phyloP scores from a whole-genome alignment of 2,113 vertebrate genomes.

The Zosterops lateralis region DNA sequence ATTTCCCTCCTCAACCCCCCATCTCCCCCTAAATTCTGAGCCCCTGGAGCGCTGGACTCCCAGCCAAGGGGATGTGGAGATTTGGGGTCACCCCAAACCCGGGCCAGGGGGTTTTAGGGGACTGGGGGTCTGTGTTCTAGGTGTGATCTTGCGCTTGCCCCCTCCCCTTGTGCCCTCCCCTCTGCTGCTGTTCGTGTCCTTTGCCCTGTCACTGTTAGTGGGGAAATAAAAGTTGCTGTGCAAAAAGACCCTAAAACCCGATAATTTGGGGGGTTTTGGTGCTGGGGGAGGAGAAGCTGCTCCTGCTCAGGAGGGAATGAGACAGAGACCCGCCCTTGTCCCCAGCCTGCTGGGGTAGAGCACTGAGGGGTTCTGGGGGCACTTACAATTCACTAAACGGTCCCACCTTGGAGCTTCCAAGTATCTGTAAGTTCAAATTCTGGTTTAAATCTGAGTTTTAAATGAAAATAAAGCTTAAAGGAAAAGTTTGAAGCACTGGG shows the following conservation, averaged over 20 bases:
- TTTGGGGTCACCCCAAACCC: not conserved
- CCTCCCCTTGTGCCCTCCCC: not conserved
- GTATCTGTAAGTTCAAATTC: not conserved
- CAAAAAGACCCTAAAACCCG: not conserved
- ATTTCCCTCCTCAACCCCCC: not conserved
- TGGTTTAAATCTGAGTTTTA: not conserved
- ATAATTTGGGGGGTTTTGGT: not conserved
- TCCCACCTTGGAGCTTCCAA: not conserved
- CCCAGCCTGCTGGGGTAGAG: not conserved
- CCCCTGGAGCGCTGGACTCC: not conserved
- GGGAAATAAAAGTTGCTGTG: slow-evolving; percentile 50
- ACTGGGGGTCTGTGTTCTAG: not conserved
- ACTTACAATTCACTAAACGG: not conserved
- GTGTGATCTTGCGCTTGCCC: not conserved
- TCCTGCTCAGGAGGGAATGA: not conserved
- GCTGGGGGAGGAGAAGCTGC: not conserved
- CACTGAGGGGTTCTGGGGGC: not conserved
- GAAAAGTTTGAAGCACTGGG: not conserved
- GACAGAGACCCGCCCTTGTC: not conserved
- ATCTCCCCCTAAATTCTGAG: not conserved
- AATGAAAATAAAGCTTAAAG: not conserved
- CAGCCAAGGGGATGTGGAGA: not conserved
- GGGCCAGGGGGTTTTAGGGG: not conserved
- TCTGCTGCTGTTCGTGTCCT: not conserved
- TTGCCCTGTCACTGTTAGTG: not conserved